Conservation (phyloP, 2,888 invertebrate genomes). For the Limnephilus auricula region DNA sequence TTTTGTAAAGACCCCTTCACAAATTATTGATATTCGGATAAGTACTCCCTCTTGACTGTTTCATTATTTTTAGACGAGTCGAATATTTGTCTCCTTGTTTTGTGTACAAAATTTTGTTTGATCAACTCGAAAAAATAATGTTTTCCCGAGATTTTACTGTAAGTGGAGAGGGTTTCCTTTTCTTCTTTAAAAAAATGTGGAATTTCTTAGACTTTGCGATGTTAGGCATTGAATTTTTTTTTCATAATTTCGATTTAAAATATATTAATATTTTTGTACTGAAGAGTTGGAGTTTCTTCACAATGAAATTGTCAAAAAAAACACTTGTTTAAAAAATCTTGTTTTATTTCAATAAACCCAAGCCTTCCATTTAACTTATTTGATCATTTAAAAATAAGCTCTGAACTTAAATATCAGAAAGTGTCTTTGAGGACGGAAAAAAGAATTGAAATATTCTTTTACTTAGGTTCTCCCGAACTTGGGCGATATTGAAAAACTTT, state of each 20-base stretch:
- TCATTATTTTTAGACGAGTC: conserved; percentile 42
- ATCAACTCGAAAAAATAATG: conserved; percentile 32
- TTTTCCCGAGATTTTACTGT: conserved; percentile 1
- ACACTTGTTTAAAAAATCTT: neutral
- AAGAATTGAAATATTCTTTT: conserved; percentile 65
- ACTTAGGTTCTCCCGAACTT: conserved; percentile 60
- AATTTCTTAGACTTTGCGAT: neutral
- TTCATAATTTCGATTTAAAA: neutral
- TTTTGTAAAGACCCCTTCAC: conserved; percentile 53
- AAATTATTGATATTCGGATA: conserved; percentile 61
- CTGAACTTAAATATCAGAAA: conserved; percentile 35
- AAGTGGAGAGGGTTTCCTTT: neutral
- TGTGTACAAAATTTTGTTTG: conserved; percentile 42
- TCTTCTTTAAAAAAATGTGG: neutral
- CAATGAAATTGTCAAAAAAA: neutral
- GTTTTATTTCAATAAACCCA: conserved; percentile 1
- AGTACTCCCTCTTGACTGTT: conserved; percentile 48
- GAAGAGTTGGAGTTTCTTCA: neutral
- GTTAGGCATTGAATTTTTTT: neutral
- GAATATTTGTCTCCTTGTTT: conserved; percentile 35
- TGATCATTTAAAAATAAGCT: conserved; percentile 34
- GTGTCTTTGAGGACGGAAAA: conserved; percentile 46
- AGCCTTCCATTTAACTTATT: conserved; percentile 8
- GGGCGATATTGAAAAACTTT: conserved; percentile 66
- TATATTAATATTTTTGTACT: neutral